Conservation (phyloP, 2,113 vertebrate genomes). For the Seriola aureovittata region DNA sequence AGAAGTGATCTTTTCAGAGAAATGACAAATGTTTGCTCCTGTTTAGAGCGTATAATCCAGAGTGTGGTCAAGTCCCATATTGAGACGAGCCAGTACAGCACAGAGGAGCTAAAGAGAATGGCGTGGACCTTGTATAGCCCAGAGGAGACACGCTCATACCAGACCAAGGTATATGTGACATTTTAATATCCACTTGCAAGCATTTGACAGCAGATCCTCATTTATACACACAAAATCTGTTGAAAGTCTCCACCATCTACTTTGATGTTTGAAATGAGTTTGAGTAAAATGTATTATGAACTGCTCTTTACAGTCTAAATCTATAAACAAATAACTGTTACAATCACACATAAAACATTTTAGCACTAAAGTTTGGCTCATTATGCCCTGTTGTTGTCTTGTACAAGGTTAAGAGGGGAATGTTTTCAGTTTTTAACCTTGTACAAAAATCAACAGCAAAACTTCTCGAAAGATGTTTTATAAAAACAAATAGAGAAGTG, state of each 20-base stretch:
- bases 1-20: not conserved
- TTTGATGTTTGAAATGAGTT: not conserved
- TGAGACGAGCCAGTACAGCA: constrained; percentile 92
- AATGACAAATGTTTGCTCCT: constrained; percentile 5
- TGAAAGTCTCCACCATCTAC: not conserved
- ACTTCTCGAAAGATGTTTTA: no score
- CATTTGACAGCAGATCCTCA: not conserved
- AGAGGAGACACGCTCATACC: constrained; percentile 88
- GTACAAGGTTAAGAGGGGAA: constrained; percentile 7
- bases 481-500: not conserved
- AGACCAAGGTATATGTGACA: constrained; percentile 85
- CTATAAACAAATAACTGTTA: not conserved
- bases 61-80: constrained; percentile 92
- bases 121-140: constrained; percentile 88
- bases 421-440: constrained; percentile 6
- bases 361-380: not conserved
- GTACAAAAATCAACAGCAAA: not conserved
- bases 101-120: constrained; percentile 90
- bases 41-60: constrained; percentile 89
- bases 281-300: not conserved
- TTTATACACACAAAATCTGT: not conserved
- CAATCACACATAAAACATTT: no score
- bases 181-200: not conserved
- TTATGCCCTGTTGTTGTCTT: not conserved
- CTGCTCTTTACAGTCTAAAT: not conserved